Evolutionary conservation across 2,797 vertebrate genomes (phyloP).

Genomic region (Phoeniculus purpureus): DNA sequence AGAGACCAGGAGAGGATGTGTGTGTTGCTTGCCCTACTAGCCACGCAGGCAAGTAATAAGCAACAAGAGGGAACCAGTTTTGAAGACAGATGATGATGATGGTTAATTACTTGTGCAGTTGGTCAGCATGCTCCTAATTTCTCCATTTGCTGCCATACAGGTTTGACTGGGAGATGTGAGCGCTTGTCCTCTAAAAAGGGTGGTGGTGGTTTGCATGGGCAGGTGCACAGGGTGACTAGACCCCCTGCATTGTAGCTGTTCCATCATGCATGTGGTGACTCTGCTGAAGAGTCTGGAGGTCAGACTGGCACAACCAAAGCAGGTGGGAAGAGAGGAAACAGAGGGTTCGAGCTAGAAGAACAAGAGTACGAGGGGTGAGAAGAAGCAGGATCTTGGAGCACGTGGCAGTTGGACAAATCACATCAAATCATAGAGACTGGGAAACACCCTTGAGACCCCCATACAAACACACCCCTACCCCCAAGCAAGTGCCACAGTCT

Average conservation of each 20-base stretch:
- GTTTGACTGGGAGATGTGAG: neutral
- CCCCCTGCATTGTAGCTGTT: neutral
- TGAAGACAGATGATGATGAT: neutral
- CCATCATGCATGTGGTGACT: neutral
- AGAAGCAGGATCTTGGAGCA: neutral
- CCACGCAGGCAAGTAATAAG: neutral
- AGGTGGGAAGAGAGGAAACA: neutral
- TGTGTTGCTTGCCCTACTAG: neutral
- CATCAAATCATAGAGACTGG: too few relatives aligned
- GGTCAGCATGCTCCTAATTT: neutral
- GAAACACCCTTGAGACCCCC: too few relatives aligned
- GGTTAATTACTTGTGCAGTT: neutral
- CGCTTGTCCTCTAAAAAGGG: neutral
- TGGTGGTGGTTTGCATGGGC: neutral
- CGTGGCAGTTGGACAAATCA: fast-evolving
- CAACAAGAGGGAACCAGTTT: neutral
- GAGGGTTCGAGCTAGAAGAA: neutral
- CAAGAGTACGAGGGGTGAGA: neutral
- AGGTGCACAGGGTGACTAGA: neutral
- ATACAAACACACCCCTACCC: too few relatives aligned
- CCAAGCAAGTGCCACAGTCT: neutral
- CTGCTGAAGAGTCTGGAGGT: neutral
- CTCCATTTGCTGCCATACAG: neutral
- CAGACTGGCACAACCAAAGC: neutral
- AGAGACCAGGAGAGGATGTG: neutral